Base-by-base conservation (phyloP, 2,888 invertebrate species). In the Drosophila neotestacea region DNA sequence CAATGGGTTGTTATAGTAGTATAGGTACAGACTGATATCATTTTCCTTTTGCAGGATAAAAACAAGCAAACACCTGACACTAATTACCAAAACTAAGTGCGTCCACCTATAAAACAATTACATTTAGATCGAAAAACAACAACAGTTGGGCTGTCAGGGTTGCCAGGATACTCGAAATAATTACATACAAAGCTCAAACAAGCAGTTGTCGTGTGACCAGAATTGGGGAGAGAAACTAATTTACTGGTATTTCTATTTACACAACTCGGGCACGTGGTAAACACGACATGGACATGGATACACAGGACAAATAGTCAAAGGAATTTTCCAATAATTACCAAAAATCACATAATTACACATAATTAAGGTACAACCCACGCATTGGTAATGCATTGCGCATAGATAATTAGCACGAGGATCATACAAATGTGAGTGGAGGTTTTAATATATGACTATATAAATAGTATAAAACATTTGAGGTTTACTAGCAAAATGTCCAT, bases 341-440 rank as follows among this genome's bases (percentile, higher is more conserved):
- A 79, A 87, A 83, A 87, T 83, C 88, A 87, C 85, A 83, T 87
- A 83, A 83, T 83, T 87, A 87, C 77, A 81, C 68, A 85, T 79
- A 83, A 87, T 83, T 79, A 81, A 54, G 54, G 36, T 36, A 10
- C 41, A 59, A 16, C 32, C 52, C 62, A 39, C 34, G 61, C 51
- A 44, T 39, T 27, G 32, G 47, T 30, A 55, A 62, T 77, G 69
- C 74, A 75, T 34, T 64, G 34, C 30, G 46, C 65, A 67, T 77
- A 82, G 72, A 61, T 85, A 82, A 82, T 75, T 62, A 73, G 62
- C 62, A 55, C 22, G 7, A 11, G 56, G 30, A 38, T 36, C 55
- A 78, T 62, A 22, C 46, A 55, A 58, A 46, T 39, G 58, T 22
- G 28, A 22, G 28, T 30, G 10, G 0, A 4, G 6, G 13, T 0